Evolutionary conservation across 92 coral and sea anemone species (phyloP).

Genomic region (Palythoa grandiflora): DNA sequence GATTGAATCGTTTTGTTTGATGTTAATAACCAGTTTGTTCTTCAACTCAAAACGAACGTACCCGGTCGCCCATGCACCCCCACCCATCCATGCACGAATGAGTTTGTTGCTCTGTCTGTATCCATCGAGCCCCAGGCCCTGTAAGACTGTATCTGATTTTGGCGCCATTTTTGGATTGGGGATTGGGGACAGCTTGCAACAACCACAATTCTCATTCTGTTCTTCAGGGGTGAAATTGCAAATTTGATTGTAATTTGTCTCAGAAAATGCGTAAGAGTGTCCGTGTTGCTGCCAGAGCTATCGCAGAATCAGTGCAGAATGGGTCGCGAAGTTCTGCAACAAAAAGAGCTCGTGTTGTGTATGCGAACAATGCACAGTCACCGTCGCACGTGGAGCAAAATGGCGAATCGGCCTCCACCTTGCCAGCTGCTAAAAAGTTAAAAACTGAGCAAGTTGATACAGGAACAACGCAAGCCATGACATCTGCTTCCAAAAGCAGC

Average conservation of each 20-base stretch:
- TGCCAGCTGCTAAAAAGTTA: conserved; percentile 4
- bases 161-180: background rate
- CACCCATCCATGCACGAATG: too few relatives aligned
- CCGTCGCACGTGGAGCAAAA: background rate
- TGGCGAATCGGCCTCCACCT: conserved; percentile 1
- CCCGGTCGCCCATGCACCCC: too few relatives aligned
- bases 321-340: background rate
- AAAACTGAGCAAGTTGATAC: background rate
- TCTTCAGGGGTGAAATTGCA: too few relatives aligned
- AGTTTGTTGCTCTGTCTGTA: too few relatives aligned
- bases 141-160: too few relatives aligned
- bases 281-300: conserved; percentile 56
- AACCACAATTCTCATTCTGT: too few relatives aligned
- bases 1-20: too few relatives aligned
- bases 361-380: background rate
- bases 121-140: too few relatives aligned
- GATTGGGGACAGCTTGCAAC: background rate
- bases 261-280: conserved; percentile 60
- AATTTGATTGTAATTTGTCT: background rate
- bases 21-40: too few relatives aligned
- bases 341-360: conserved; percentile 10
- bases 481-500: background rate
- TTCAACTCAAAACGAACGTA: too few relatives aligned
- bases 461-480: background rate
- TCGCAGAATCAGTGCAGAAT: conserved; percentile 9